Percentiles rank a stretch among this genome's conserved stretches.
phyloP scores from a whole-genome alignment of 2,113 vertebrate genomes.

The Rhynchopsitta pachyrhyncha region DNA sequence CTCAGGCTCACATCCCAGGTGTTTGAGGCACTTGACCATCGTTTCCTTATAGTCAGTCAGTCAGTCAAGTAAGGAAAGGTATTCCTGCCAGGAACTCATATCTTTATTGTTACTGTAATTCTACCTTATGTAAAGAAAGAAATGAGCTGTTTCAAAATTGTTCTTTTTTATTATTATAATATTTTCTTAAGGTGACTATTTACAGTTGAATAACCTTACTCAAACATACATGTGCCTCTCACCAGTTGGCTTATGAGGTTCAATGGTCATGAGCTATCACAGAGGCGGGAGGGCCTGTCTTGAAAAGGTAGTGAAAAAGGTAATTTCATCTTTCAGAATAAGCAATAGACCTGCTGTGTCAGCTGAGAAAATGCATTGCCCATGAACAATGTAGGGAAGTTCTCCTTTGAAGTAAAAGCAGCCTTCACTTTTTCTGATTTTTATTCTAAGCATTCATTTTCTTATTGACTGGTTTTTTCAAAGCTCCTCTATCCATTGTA shows the following conservation, averaged over 20 bases:
- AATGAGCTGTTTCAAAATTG: background rate
- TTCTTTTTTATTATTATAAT: background rate
- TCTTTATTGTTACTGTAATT: background rate
- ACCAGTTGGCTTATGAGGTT: background rate
- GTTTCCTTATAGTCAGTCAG: background rate
- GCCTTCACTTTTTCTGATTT: background rate
- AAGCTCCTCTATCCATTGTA: background rate
- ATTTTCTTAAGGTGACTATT: background rate
- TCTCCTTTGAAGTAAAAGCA: background rate
- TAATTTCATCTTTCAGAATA: background rate
- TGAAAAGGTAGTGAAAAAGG: background rate
- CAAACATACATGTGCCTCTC: rapidly evolving
- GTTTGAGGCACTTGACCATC: background rate
- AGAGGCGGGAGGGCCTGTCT: rapidly evolving
- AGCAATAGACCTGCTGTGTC: background rate
- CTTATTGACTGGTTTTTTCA: background rate
- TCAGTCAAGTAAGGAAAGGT: background rate
- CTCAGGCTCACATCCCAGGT: background rate
- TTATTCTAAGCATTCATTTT: background rate
- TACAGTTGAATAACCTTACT: background rate
- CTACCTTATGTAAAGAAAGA: background rate
- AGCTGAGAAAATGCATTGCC: background rate
- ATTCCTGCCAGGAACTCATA: background rate
- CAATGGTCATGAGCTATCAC: background rate
- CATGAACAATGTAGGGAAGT: background rate